Evolutionary conservation across 2,113 vertebrate genomes (phyloP).

Genomic region (Garra rufa): DNA sequence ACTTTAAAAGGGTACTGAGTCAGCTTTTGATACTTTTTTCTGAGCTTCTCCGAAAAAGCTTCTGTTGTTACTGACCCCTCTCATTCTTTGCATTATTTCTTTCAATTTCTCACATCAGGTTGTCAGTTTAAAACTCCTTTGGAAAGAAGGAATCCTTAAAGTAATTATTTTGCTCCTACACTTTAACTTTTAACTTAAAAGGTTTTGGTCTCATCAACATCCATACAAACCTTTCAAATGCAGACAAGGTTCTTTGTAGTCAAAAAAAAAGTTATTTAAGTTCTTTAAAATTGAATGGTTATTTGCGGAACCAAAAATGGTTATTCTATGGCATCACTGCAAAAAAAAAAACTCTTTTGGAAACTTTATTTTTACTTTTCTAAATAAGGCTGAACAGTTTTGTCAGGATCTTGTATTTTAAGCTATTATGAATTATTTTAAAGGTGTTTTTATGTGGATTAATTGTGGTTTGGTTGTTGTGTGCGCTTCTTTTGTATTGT

Average conservation of each 20-base stretch:
- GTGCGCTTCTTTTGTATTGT: neutral
- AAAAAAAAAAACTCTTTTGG: too few species aligned
- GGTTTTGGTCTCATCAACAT: too few species aligned
- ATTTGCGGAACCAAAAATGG: too few species aligned
- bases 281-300: too few species aligned
- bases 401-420: neutral
- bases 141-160: neutral
- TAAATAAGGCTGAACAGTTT: neutral
- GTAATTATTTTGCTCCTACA: neutral
- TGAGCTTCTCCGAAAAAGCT: neutral
- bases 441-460: neutral
- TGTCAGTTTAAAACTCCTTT: neutral
- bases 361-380: too few species aligned
- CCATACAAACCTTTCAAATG: too few species aligned
- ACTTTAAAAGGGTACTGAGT: too few species aligned
- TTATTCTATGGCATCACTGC: too few species aligned
- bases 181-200: too few species aligned
- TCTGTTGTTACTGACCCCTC: neutral
- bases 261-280: too few species aligned
- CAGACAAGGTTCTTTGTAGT: too few species aligned
- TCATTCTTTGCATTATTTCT: neutral
- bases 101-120: neutral
- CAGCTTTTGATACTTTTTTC: too few species aligned
- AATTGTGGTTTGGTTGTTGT: neutral
- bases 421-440: neutral